phyloP scores from a whole-genome alignment of 2,888 invertebrate species.

The Miltochrista miniata region DNA sequence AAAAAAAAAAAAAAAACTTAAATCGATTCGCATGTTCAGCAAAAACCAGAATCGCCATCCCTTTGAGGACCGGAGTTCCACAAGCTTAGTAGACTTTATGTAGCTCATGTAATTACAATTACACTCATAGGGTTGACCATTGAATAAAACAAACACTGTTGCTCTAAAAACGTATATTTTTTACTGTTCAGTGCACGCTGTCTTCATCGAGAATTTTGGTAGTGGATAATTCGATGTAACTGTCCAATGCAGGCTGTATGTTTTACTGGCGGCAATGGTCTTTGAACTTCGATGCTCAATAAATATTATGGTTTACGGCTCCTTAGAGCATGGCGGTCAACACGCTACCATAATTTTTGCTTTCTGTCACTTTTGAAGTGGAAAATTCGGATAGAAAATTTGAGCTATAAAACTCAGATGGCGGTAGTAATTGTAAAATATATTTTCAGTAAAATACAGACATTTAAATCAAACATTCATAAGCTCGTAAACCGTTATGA shows the following conservation, averaged over 20 bases:
- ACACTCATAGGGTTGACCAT: too few relatives aligned
- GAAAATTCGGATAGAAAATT: background rate
- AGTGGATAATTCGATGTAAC: conserved; percentile 56
- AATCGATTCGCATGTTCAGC: too few relatives aligned
- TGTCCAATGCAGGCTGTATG: conserved; percentile 49
- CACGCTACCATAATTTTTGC: conserved; percentile 42
- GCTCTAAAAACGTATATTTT: conserved; percentile 9
- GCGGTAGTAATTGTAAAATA: background rate
- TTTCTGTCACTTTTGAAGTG: conserved; percentile 27
- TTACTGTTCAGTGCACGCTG: conserved; percentile 40
- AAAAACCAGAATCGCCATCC: too few relatives aligned
- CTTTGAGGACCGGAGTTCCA: too few relatives aligned
- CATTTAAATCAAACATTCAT: too few relatives aligned
- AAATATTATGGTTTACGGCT: conserved; percentile 53
- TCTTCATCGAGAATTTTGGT: conserved; percentile 46
- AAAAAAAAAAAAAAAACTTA: too few relatives aligned
- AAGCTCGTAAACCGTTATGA: too few relatives aligned
- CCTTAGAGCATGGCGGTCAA: conserved; percentile 49
- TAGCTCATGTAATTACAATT: too few relatives aligned
- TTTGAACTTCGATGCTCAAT: conserved; percentile 46
- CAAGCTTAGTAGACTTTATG: too few relatives aligned
- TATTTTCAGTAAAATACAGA: background rate
- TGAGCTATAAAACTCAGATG: background rate
- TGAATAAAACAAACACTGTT: too few relatives aligned
- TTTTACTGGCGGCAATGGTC: conserved; percentile 58